These are phyloP conservation scores for Gobio occitaniae DNA, from an alignment of 2,797 vertebrate species.

Conservation along the genomic window DNA sequence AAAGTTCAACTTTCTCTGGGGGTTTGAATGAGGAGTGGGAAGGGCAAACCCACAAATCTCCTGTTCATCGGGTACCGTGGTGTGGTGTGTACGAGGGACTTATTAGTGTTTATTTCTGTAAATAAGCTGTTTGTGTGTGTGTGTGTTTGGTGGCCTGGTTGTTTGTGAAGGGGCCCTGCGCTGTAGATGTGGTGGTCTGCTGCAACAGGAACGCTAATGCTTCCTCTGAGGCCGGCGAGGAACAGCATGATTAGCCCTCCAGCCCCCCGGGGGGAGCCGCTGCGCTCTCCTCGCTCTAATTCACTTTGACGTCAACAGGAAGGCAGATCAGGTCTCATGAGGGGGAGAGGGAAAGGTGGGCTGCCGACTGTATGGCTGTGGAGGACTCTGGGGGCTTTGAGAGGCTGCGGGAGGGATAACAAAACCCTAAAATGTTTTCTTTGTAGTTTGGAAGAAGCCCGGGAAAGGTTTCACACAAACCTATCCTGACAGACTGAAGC, in stretches of 20 bases:
- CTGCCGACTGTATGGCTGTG: conserved; percentile 53
- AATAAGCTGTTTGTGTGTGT: conserved; percentile 52
- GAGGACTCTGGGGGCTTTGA: conserved; percentile 71
- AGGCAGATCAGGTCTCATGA: conserved; percentile 69
- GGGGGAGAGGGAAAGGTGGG: conserved; percentile 37
- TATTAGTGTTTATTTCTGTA: conserved; percentile 38
- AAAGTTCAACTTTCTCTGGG: conserved; percentile 32
- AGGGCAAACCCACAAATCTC: conserved; percentile 33
- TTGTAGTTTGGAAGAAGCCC: conserved; percentile 78
- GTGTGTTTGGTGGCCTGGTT: conserved; percentile 50
- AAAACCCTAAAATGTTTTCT: conserved; percentile 81
- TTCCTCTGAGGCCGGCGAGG: conserved; percentile 78
- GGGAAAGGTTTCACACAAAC: conserved; percentile 73
- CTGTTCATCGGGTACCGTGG: background rate
- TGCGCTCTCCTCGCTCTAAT: conserved; percentile 70
- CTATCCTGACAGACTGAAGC: conserved; percentile 55
- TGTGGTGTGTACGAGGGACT: conserved; percentile 49
- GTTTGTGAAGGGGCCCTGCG: conserved; percentile 57
- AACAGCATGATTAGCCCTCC: conserved; percentile 81
- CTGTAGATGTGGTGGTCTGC: conserved; percentile 63
- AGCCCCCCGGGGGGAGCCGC: conserved; percentile 78
- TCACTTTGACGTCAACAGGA: conserved; percentile 84
- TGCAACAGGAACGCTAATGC: conserved; percentile 79
- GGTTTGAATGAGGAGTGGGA: conserved; percentile 17
- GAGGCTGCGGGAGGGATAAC: conserved; percentile 78